These are phyloP conservation scores for Thelaira solivaga DNA, from an alignment of 2,888 invertebrate species.

Conservation along the genomic window DNA sequence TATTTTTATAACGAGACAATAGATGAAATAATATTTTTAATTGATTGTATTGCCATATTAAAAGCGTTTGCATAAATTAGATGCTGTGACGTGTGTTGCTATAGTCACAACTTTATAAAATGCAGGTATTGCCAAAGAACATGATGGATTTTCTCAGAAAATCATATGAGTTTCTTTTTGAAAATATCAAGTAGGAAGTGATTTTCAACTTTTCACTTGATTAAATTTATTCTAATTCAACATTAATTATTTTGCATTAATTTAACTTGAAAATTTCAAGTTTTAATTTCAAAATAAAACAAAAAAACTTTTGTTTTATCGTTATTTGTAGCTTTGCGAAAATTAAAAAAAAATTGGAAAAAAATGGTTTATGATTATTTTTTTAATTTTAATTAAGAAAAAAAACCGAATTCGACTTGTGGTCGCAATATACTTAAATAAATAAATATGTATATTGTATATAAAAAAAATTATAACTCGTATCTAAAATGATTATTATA, in stretches of 20 bases:
- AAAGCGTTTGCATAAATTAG: background rate
- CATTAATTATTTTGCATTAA: background rate
- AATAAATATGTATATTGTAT: no score
- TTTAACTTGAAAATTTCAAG: no score
- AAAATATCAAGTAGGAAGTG: slow-evolving; percentile 18
- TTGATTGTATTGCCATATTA: background rate
- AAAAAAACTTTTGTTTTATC: no score
- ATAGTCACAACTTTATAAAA: slow-evolving; percentile 19
- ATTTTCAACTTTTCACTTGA: background rate
- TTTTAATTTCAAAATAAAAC: no score
- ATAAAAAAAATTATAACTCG: no score
- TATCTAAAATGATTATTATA: no score
- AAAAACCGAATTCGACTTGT: no score
- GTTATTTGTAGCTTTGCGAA: no score
- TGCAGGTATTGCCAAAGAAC: slow-evolving; percentile 1
- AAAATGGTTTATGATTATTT: no score
- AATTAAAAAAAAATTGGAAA: no score
- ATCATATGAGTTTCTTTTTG: slow-evolving; percentile 18
- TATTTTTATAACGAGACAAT: slow-evolving; percentile 16
- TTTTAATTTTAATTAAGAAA: no score
- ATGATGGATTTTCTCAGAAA: slow-evolving; percentile 21
- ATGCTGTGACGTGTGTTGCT: background rate
- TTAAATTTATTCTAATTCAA: slow-evolving; percentile 18
- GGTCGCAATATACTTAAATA: no score
- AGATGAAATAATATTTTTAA: background rate